Evolutionary conservation across 2,797 vertebrate species (phyloP).

Genomic region (Salmo trutta): DNA sequence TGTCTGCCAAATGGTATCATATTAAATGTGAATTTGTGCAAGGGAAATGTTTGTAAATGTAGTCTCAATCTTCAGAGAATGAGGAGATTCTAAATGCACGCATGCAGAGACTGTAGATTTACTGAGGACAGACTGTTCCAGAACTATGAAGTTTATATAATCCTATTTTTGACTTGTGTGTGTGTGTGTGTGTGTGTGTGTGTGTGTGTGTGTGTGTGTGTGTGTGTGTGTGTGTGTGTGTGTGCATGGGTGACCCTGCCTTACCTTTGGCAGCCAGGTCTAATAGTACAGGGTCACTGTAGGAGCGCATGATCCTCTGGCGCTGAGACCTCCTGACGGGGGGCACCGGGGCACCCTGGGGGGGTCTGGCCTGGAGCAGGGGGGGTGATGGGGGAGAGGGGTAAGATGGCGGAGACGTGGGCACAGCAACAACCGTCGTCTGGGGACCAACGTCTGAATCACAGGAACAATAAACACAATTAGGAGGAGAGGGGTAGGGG

Average conservation of each 20-base stretch:
- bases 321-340: constrained; percentile 17
- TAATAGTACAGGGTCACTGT: constrained; percentile 74
- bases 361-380: constrained; percentile 36
- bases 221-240: not conserved
- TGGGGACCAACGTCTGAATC: not conserved
- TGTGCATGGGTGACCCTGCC: not conserved
- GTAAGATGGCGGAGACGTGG: not conserved
- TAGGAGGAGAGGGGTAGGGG: not conserved
- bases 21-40: too few species aligned
- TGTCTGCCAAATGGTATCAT: too few species aligned
- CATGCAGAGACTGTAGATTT: constrained; percentile 25
- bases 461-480: not conserved
- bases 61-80: too few species aligned
- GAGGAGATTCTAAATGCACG: constrained; percentile 41
- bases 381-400: constrained; percentile 19
- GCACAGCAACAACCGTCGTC: not conserved
- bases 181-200: too few species aligned
- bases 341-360: not conserved
- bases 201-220: too few species aligned
- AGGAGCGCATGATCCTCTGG: constrained; percentile 57
- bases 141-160: not conserved
- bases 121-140: constrained; percentile 26
- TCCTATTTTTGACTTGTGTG: too few species aligned
- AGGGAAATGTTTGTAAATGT: too few species aligned
- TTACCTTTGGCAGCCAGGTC: constrained; percentile 69